phyloP scores from a whole-genome alignment of 2,113 vertebrate species.

The Rhinogobius similis region DNA sequence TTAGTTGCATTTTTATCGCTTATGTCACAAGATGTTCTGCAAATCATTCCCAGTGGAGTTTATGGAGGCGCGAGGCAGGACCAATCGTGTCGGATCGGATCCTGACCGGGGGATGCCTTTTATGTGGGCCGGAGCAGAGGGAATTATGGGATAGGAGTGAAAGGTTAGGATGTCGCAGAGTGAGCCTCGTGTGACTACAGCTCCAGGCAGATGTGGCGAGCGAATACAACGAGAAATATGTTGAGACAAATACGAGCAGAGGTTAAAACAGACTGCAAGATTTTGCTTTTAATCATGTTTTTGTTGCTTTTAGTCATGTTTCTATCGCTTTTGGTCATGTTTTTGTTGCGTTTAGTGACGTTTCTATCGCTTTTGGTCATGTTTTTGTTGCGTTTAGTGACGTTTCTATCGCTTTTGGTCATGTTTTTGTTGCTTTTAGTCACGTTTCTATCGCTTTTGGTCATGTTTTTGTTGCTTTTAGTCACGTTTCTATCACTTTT shows the following conservation, averaged over 20 bases:
- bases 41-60: constrained; percentile 51
- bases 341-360: too few relatives aligned
- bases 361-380: too few relatives aligned
- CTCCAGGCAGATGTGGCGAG: constrained; percentile 32
- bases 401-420: too few relatives aligned
- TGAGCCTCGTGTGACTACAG: constrained; percentile 37
- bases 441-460: too few relatives aligned
- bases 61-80: constrained; percentile 38
- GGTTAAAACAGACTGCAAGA: neutral
- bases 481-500: too few relatives aligned
- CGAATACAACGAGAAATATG: neutral
- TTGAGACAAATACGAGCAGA: neutral
- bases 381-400: too few relatives aligned
- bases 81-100: constrained; percentile 63
- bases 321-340: too few relatives aligned
- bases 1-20: too few relatives aligned
- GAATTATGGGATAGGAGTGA: constrained; percentile 60
- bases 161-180: constrained; percentile 47
- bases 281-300: too few relatives aligned
- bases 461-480: too few relatives aligned
- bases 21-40: constrained; percentile 61
- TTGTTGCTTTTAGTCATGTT: too few relatives aligned
- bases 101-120: constrained; percentile 45
- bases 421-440: too few relatives aligned
- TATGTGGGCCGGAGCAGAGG: constrained; percentile 48